phyloP scores from a whole-genome alignment of 2,113 vertebrate genomes.

The Heterotis niloticus region DNA sequence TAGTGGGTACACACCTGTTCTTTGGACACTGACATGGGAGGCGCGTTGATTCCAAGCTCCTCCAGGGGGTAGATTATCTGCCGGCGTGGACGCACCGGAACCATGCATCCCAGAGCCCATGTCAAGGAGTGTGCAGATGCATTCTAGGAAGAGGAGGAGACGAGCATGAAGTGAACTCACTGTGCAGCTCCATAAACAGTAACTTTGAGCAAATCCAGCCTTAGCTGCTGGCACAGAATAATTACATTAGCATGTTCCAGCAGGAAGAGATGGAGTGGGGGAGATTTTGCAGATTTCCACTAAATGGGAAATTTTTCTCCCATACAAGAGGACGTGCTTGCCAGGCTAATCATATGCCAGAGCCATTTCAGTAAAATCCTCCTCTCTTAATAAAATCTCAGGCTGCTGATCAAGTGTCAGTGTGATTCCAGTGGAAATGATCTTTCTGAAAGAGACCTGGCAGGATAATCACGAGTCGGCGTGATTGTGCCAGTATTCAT shows the following conservation, averaged over 20 bases:
- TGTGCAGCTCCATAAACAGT: constrained; percentile 32
- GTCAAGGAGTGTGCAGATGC: constrained; percentile 76
- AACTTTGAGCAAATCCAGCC: constrained; percentile 43
- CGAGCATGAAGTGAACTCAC: constrained; percentile 61
- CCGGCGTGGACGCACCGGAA: constrained; percentile 84
- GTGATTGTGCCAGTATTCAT: not conserved
- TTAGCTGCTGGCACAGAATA: constrained; percentile 94
- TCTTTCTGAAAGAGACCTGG: constrained; percentile 24
- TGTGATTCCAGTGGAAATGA: constrained; percentile 57
- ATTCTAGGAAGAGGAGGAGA: constrained; percentile 67
- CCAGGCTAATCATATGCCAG: constrained; percentile 64
- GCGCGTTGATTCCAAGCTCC: constrained; percentile 83
- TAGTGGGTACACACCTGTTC: constrained; percentile 74
- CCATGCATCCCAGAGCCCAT: constrained; percentile 76
- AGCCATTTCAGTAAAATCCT: constrained; percentile 53
- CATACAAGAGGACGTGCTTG: constrained; percentile 59
- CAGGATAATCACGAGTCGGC: not conserved
- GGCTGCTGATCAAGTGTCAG: constrained; percentile 5
- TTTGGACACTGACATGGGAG: constrained; percentile 76
- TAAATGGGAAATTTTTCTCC: constrained; percentile 66
- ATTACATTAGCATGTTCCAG: constrained; percentile 93
- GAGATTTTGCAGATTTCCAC: constrained; percentile 78
- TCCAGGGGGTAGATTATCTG: constrained; percentile 93
- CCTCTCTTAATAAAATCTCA: not conserved
- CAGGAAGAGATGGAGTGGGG: constrained; percentile 94